Percentiles rank a stretch among this genome's conserved stretches.
Conservation (phyloP, 2,888 invertebrate genomes). For the Drosophila austrosaltans region DNA sequence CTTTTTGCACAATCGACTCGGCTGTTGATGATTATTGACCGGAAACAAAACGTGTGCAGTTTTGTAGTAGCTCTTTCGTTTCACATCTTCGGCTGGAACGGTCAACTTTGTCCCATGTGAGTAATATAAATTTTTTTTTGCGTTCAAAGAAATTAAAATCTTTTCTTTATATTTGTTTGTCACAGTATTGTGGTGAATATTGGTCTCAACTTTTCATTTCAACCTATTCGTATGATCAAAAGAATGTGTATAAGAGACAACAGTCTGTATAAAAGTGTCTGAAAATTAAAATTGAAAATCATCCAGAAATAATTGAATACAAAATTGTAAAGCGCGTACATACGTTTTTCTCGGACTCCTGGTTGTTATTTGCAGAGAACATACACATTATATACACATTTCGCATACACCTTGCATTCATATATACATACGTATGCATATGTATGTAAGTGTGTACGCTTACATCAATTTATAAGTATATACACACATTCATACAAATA, state of each 20-base stretch:
- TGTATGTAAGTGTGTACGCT: conserved; percentile 5
- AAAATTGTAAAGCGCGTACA: too few relatives aligned
- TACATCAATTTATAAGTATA: conserved; percentile 19
- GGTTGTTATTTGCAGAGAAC: too few relatives aligned
- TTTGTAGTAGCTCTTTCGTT: conserved; percentile 51
- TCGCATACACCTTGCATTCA: too few relatives aligned
- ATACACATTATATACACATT: too few relatives aligned
- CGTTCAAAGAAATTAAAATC: not conserved
- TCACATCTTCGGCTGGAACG: conserved; percentile 56
- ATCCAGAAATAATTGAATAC: too few relatives aligned
- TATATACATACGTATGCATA: conserved; percentile 2
- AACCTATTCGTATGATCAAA: not conserved
- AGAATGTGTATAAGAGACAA: not conserved
- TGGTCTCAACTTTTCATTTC: not conserved
- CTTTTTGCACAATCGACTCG: conserved; percentile 6
- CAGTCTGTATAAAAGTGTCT: not conserved
- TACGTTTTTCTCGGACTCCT: too few relatives aligned
- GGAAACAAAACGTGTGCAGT: conserved; percentile 48
- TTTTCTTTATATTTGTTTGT: not conserved
- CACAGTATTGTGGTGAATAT: not conserved
- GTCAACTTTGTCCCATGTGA: conserved; percentile 28
- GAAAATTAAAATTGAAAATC: not conserved
- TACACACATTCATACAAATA: conserved; percentile 9
- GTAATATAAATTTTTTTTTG: conserved; percentile 2
- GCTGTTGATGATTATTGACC: conserved; percentile 30